Percentiles rank a stretch among this genome's conserved stretches.
Conservation (phyloP, 2,888 invertebrate species). For the Autographa gamma region DNA sequence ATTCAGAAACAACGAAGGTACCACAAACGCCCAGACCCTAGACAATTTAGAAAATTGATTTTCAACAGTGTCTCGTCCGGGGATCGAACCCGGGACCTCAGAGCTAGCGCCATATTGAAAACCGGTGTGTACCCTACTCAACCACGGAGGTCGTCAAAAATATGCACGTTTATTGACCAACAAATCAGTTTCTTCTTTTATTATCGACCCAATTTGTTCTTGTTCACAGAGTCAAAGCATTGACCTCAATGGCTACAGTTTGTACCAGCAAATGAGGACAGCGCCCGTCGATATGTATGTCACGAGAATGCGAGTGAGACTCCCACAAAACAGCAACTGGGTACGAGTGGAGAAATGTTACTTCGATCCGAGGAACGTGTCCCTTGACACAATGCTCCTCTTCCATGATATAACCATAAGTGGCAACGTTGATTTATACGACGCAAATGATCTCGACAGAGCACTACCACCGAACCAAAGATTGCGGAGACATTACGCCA, state of each 20-base stretch:
- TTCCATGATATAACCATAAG: slow-evolving; percentile 95
- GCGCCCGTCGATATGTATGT: slow-evolving; percentile 92
- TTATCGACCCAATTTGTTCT: slow-evolving; percentile 22
- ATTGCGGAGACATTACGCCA: slow-evolving; percentile 78
- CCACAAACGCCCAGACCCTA: no score
- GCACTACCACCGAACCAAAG: slow-evolving; percentile 72
- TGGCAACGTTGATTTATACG: slow-evolving; percentile 91
- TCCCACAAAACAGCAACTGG: slow-evolving; percentile 91
- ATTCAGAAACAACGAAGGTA: no score
- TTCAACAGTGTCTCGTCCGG: no score
- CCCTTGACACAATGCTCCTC: slow-evolving; percentile 92
- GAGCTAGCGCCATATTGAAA: no score
- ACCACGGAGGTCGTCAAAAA: not conserved
- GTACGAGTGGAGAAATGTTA: slow-evolving; percentile 93
- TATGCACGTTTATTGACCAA: not conserved
- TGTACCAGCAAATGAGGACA: slow-evolving; percentile 90
- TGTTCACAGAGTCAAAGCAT: slow-evolving; percentile 83
- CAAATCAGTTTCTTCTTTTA: not conserved
- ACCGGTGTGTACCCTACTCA: no score
- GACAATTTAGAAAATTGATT: no score
- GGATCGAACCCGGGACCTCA: no score
- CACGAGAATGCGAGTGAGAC: slow-evolving; percentile 91
- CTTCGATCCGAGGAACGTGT: slow-evolving; percentile 92
- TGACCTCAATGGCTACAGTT: slow-evolving; percentile 90
- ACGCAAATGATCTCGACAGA: slow-evolving; percentile 80